Conservation (phyloP, 35 echinoderm and acorn worm species). For the Ptychodera flava region DNA sequence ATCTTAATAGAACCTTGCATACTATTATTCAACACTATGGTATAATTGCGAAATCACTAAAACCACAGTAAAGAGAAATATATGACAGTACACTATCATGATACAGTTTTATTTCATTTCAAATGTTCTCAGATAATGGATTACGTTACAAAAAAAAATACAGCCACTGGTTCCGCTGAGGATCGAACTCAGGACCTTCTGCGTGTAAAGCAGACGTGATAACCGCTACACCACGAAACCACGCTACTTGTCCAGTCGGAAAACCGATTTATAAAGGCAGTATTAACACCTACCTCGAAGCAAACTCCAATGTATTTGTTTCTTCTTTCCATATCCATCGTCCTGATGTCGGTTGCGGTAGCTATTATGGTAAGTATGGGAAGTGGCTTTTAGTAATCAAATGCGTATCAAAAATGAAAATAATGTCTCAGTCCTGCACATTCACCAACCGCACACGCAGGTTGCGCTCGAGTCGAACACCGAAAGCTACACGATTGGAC, state of each 20-base stretch:
- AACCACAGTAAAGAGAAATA: no score
- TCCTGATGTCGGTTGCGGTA: conserved; percentile 33
- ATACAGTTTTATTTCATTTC: no score
- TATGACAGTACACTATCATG: no score
- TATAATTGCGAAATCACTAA: no score
- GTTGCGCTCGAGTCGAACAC: no score
- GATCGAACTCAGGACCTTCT: conserved; percentile 99
- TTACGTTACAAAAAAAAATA: no score
- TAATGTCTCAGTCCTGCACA: neutral
- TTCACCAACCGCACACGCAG: no score
- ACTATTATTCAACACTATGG: no score
- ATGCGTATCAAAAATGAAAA: neutral
- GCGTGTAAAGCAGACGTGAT: conserved; percentile 99
- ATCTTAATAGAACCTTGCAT: no score
- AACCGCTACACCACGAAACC: conserved; percentile 97
- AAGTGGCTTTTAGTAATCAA: no score
- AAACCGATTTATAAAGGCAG: conserved; percentile 2
- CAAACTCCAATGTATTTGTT: conserved; percentile 65
- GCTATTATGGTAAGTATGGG: conserved; percentile 30
- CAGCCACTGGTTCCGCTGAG: conserved; percentile 64
- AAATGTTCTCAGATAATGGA: no score
- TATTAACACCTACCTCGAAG: conserved; percentile 28
- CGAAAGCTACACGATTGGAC: no score
- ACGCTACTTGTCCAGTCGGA: neutral
- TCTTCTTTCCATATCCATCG: conserved; percentile 98